Conservation (phyloP, 2,113 vertebrate species). For the Hypocryptadius cinnamomeus region DNA sequence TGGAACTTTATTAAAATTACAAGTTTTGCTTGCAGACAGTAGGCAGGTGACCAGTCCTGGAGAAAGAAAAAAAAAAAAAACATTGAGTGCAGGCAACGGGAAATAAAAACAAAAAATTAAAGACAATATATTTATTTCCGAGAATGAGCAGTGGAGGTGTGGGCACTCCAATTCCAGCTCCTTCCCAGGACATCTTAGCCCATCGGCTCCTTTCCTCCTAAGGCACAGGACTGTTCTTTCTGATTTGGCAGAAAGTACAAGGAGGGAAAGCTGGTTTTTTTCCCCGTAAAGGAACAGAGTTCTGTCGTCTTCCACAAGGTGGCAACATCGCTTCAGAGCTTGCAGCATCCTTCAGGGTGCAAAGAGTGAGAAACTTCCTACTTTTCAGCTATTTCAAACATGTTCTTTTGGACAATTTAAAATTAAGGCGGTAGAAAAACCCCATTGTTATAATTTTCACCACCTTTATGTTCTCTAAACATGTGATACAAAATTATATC, state of each 20-base stretch:
- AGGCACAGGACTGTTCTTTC: not conserved
- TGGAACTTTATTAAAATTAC: not conserved
- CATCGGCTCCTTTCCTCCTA: not conserved
- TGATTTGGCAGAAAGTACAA: not conserved
- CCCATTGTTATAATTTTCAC: not conserved
- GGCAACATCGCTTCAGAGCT: slow-evolving; percentile 67
- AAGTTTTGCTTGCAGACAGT: not conserved
- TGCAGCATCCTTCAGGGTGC: not conserved
- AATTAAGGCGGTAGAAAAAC: not conserved
- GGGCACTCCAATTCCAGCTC: rapidly evolving
- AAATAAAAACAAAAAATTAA: not conserved
- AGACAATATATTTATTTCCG: not conserved
- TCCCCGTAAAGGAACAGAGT: not conserved
- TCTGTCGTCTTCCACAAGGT: slow-evolving; percentile 61
- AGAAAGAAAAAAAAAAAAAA: rapidly evolving
- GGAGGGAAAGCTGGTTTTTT: not conserved
- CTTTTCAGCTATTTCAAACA: not conserved
- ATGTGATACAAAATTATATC: not conserved
- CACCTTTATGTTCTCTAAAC: not conserved
- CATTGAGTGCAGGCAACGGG: rapidly evolving
- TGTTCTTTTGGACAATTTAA: not conserved
- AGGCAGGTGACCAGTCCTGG: not conserved
- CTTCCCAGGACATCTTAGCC: not conserved
- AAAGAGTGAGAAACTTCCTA: not conserved
- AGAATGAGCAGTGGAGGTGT: not conserved